Conservation (phyloP, 2,888 invertebrate species). For the Drosophila kambysellisi region DNA sequence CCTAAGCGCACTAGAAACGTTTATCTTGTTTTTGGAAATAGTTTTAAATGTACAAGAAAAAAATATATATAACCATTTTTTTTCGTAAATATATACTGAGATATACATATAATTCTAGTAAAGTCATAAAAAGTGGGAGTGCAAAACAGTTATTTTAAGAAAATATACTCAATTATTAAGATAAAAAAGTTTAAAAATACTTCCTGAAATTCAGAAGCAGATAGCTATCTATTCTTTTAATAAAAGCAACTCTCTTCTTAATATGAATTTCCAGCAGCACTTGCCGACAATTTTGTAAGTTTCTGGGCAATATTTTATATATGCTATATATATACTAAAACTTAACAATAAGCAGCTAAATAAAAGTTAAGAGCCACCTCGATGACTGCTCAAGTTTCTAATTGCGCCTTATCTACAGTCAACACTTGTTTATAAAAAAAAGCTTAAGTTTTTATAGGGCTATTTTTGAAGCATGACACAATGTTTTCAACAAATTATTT, state of each 20-base stretch:
- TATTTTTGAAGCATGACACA: neutral
- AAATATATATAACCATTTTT: neutral
- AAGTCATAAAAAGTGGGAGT: neutral
- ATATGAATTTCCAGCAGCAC: neutral
- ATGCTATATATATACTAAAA: neutral
- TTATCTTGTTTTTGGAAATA: neutral
- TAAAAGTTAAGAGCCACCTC: neutral
- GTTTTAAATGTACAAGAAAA: neutral
- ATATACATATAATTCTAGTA: neutral
- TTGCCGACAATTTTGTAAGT: neutral
- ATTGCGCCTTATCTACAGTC: neutral
- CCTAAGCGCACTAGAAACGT: neutral
- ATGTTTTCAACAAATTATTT: neutral
- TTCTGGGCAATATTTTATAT: neutral
- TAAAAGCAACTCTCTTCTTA: neutral
- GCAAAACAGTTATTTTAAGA: neutral
- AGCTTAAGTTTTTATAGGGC: neutral
- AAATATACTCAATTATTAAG: neutral
- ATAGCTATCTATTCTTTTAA: neutral
- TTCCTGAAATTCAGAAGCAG: neutral
- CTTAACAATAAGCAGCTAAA: neutral
- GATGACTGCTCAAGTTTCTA: neutral
- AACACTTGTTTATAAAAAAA: neutral
- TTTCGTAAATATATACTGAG: neutral
- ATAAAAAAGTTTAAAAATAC: too few relatives aligned